A percentile compares a stretch with the other conserved stretches of the same genome.
Evolutionary conservation across 2,888 invertebrate genomes (phyloP).

Genomic region (Watsonalla cultraria): DNA sequence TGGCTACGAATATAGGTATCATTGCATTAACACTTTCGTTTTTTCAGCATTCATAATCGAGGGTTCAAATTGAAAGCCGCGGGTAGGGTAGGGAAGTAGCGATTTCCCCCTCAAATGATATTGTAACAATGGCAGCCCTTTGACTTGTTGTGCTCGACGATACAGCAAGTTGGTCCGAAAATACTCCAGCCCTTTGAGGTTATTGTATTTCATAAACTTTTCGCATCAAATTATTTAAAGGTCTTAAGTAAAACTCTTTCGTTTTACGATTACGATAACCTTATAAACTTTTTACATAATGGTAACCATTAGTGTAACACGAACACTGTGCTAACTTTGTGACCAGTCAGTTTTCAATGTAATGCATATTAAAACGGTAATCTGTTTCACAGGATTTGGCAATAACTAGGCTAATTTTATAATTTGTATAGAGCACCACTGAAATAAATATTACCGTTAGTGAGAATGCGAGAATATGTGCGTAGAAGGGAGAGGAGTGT

Average conservation of each 20-base stretch:
- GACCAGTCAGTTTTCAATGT: too few species aligned
- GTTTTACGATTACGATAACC: not conserved
- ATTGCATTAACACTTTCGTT: too few species aligned
- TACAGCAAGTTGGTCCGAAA: constrained; percentile 15
- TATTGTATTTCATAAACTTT: constrained; percentile 4
- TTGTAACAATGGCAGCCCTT: constrained; percentile 15
- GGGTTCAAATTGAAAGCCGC: too few species aligned
- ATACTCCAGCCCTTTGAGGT: constrained; percentile 13
- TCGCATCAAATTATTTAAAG: not conserved
- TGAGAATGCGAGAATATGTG: constrained; percentile 5
- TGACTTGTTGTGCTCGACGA: constrained; percentile 17
- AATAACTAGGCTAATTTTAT: too few species aligned
- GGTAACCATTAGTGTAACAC: too few species aligned
- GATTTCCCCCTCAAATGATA: constrained; percentile 1
- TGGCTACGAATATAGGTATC: too few species aligned
- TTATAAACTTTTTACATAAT: not conserved
- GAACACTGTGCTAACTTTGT: not conserved
- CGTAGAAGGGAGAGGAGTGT: constrained; percentile 17
- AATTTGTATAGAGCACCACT: too few species aligned
- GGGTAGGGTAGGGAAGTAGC: too few species aligned
- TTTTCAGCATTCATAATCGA: too few species aligned
- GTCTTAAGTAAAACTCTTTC: not conserved
- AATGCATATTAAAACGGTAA: too few species aligned
- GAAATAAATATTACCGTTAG: too few species aligned
- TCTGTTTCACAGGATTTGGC: too few species aligned